Conservation (phyloP, 2,113 vertebrate species). For the Barnardius zonarius region DNA sequence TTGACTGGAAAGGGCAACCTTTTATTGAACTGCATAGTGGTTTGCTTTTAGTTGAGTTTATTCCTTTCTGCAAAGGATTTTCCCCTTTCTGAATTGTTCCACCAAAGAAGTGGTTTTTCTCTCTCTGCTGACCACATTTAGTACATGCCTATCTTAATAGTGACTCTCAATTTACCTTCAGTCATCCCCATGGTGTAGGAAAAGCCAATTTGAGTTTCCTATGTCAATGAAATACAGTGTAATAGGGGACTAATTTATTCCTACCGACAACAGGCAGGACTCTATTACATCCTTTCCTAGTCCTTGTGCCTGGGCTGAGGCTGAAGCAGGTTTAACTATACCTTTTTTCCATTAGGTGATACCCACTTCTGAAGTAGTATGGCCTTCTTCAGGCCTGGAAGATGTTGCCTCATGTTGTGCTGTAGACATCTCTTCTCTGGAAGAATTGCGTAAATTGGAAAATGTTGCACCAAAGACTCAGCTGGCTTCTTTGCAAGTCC, state of each 20-base stretch:
- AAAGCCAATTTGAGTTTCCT: background rate
- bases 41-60: slow-evolving; percentile 54
- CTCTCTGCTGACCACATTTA: background rate
- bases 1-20: slow-evolving; percentile 67
- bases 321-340: background rate
- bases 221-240: background rate
- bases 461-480: background rate
- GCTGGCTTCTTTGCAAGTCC: background rate
- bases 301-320: background rate
- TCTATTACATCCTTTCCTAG: background rate
- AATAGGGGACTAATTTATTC: background rate
- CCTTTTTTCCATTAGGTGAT: background rate
- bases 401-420: background rate
- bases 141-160: background rate
- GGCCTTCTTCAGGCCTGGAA: background rate
- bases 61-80: slow-evolving; percentile 30
- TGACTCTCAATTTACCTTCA: background rate
- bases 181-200: background rate
- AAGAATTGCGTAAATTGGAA: background rate
- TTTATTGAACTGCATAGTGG: slow-evolving; percentile 59
- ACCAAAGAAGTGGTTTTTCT: background rate
- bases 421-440: background rate
- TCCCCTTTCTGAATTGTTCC: background rate
- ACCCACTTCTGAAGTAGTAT: background rate
- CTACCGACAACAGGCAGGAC: background rate